Evolutionary conservation across 2,888 invertebrate genomes (phyloP), one percentile per base, ranked within the genome.

Genomic region (Bimastos eiseni): DNA sequence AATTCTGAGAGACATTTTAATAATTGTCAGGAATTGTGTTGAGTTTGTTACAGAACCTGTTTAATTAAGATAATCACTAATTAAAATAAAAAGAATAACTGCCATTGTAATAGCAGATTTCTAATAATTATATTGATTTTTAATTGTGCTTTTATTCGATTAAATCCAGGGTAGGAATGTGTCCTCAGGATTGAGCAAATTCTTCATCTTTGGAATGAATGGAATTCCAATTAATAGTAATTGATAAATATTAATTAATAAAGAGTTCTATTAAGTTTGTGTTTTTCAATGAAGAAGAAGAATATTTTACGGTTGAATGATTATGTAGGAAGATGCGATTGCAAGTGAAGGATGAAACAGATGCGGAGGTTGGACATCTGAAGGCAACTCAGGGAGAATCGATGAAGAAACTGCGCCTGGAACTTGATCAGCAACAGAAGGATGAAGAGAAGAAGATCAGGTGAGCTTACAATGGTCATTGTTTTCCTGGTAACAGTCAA

Each of bases 211-310:
- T 55, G 24, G 55, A 24, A 55, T 55, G 24, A 30, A 24, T 55
- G 30, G 55, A 55, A 55, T 30, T 55, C 55, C 1, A 1, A 30
- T 55, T 55, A 55, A 55, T 55, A 55, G 8, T 44, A 44, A 19
- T 44, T 19, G 6, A 11, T 49, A 49, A 55, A 30, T 55, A 55
- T 30, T 55, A 44, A 44, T 17, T 44, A 44, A 44, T 44, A 44
- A 44, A 44, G 11, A 55, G 55, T 55, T 55, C 24, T 30, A 55
- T 55, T 55, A 30, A 49, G 49, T 86, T 41, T 91, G 24, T 90
- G 91, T 70, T 90, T 90, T 34, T 92, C 93, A n/a, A 92, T 92
- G 90, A 93, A 93, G 91, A 91, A 92, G 90, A 92, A 89, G 90
- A 92, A 92, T 91, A 91, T 84, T 91, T 92, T 83, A 93, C 92